Percentiles rank a stretch among this genome's conserved stretches.
Evolutionary conservation across 92 coral and sea anemone genomes (phyloP).

Genomic region (Virgularia gustaviana): DNA sequence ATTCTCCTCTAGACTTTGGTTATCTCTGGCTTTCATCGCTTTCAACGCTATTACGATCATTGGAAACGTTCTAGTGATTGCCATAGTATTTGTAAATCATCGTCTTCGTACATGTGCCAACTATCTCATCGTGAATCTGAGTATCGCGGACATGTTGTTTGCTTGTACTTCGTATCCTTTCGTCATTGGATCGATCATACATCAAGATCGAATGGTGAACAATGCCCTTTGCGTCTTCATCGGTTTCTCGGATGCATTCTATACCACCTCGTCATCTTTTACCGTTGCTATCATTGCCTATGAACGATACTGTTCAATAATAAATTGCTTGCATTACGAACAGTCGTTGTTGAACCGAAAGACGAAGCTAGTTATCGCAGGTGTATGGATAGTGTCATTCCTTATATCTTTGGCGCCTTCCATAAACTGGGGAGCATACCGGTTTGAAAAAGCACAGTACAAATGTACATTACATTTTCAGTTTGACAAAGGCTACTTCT

Average conservation of each 20-base stretch:
- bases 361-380: constrained; percentile 61
- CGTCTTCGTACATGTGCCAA: constrained; percentile 86
- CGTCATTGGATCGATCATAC: constrained; percentile 53
- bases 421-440: constrained; percentile 74
- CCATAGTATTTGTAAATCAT: constrained; percentile 69
- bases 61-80: constrained; percentile 71
- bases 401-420: constrained; percentile 66
- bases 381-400: constrained; percentile 75
- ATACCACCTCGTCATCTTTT: constrained; percentile 72
- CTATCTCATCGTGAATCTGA: constrained; percentile 74
- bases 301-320: constrained; percentile 87
- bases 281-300: constrained; percentile 80
- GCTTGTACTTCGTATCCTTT: constrained; percentile 68
- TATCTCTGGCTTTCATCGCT: constrained; percentile 30
- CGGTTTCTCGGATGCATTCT: constrained; percentile 77
- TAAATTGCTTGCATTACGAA: constrained; percentile 91
- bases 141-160: constrained; percentile 73
- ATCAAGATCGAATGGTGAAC: constrained; percentile 17
- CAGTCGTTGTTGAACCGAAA: constrained; percentile 70
- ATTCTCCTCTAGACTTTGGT: constrained; percentile 28
- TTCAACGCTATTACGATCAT: constrained; percentile 49
- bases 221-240: constrained; percentile 56
- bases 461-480: constrained; percentile 65
- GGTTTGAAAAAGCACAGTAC: constrained; percentile 55
- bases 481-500: constrained; percentile 64